Percentiles rank a stretch among this genome's conserved stretches.
phyloP scores from a whole-genome alignment of 2,797 vertebrate species.

The Trachops cirrhosus region DNA sequence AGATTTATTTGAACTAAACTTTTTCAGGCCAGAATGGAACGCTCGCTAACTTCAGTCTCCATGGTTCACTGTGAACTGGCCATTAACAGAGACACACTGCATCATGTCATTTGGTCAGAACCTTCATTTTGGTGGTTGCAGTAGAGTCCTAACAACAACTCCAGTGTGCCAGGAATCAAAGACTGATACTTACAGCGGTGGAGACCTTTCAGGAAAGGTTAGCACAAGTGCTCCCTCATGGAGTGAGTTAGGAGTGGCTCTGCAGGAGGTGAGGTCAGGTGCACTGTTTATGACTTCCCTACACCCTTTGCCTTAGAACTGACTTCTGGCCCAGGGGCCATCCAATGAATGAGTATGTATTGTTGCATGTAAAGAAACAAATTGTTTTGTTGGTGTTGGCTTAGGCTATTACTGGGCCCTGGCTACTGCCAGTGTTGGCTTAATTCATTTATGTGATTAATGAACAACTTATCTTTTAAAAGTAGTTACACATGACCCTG shows the following conservation, averaged over 20 bases:
- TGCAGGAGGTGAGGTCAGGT: constrained; percentile 61
- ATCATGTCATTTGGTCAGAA: constrained; percentile 32
- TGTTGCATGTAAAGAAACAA: constrained; percentile 75
- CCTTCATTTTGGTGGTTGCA: constrained; percentile 3
- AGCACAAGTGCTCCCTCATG: constrained; percentile 60
- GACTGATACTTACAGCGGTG: constrained; percentile 50
- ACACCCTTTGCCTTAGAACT: constrained; percentile 75
- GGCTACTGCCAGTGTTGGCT: constrained; percentile 63
- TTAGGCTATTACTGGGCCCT: constrained; percentile 74
- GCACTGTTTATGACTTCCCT: constrained; percentile 61
- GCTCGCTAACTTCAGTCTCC: constrained; percentile 18
- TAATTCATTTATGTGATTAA: constrained; percentile 80
- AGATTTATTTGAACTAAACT: constrained; percentile 58
- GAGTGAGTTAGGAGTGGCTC: constrained; percentile 57
- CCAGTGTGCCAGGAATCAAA: constrained; percentile 29
- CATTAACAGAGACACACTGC: constrained; percentile 18
- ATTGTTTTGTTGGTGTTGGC: constrained; percentile 66
- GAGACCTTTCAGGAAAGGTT: constrained; percentile 67
- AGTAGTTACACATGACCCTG: constrained; percentile 65
- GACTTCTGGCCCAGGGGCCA: constrained; percentile 53
- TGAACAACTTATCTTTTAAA: constrained; percentile 77
- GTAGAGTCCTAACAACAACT: not conserved
- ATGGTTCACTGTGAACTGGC: not conserved
- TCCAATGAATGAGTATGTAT: constrained; percentile 59
- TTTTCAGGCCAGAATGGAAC: constrained; percentile 50